Base-by-base conservation (phyloP, 1,140 invertebrate genomes). In the Gonioctena quinquepunctata region DNA sequence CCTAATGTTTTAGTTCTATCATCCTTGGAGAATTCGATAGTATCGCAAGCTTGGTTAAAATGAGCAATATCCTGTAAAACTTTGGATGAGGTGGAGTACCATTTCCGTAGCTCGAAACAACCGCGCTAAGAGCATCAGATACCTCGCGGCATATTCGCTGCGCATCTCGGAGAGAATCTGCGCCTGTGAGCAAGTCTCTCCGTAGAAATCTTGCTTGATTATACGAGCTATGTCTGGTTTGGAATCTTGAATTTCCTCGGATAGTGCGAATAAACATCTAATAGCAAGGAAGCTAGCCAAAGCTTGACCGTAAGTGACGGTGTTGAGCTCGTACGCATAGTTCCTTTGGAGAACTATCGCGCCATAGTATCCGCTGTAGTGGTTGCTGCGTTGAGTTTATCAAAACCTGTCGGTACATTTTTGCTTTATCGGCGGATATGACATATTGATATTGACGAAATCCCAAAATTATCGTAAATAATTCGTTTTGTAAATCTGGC, bases 361-460 rank as follows among this genome's bases (percentile, higher is more conserved):
- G 28, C 28, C 28, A 33, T 33, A 33, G 28, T 33, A 33, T 33
- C 8, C 28, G 28, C 28, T 33, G 28, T 33, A 33, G 28, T 33
- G 28, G 28, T 3, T 13, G 28, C 28, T 33, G 3, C n/a, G 8
- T 13, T 11, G 28, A 13, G 3, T 33, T 33, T 11, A 33, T 33
- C 0, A 5, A 33, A 11, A 33, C 28, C 28, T 33, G 8, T 11
- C 79, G 54, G 54, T 81, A 85, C 73, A 83, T 83, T 69, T 84
- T 79, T 19, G 71, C 68, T 4, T 84, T 77, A 64, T 85, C 84
- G 18, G 77, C 79, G n/a, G 75, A 71, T 19, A 86, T 72, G 18
- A 79, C 80, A 50, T 81, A 70, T 19, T 62, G 66, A 61, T 83
- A 75, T 28, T 68, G 67, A 56, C 84, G 42, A 77, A 84, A 86